Conservation (phyloP, 2,888 invertebrate genomes). For the Halocaridina rubra region DNA sequence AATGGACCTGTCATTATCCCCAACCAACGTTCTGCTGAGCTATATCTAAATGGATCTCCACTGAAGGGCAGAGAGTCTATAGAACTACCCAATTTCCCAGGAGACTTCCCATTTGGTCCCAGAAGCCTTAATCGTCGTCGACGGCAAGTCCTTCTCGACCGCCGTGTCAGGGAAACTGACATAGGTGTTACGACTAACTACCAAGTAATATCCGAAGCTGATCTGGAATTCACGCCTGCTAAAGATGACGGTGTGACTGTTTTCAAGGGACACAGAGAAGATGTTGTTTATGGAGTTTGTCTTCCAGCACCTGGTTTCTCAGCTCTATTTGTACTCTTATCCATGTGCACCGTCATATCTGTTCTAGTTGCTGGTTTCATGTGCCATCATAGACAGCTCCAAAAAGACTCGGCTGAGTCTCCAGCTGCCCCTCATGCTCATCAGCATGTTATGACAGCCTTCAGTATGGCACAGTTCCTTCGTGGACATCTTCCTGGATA, state of each 20-base stretch:
- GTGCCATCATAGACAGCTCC: constrained; percentile 81
- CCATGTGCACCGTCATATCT: constrained; percentile 87
- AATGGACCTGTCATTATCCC: constrained; percentile 29
- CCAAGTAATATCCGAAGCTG: constrained; percentile 91
- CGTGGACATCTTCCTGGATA: constrained; percentile 54
- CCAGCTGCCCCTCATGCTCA: constrained; percentile 55
- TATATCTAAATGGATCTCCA: constrained; percentile 22
- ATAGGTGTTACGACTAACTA: constrained; percentile 89
- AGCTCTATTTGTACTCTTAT: constrained; percentile 86
- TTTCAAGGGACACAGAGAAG: constrained; percentile 77
- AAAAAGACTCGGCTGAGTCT: constrained; percentile 69
- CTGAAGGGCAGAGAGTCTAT: constrained; percentile 42
- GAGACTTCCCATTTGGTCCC: constrained; percentile 83
- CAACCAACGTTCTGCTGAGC: constrained; percentile 5
- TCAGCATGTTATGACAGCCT: constrained; percentile 18
- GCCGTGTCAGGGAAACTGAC: constrained; percentile 54
- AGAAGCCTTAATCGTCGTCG: constrained; percentile 71
- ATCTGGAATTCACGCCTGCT: constrained; percentile 86
- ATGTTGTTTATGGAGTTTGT: constrained; percentile 89
- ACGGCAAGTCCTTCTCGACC: constrained; percentile 35
- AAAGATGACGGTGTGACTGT: constrained; percentile 64
- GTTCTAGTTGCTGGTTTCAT: constrained; percentile 87
- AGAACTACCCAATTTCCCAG: constrained; percentile 66
- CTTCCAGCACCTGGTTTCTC: constrained; percentile 91
- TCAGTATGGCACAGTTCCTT: constrained; percentile 62